Evolutionary conservation across 2,113 vertebrate genomes (phyloP).

Genomic region (Apodemus sylvaticus): DNA sequence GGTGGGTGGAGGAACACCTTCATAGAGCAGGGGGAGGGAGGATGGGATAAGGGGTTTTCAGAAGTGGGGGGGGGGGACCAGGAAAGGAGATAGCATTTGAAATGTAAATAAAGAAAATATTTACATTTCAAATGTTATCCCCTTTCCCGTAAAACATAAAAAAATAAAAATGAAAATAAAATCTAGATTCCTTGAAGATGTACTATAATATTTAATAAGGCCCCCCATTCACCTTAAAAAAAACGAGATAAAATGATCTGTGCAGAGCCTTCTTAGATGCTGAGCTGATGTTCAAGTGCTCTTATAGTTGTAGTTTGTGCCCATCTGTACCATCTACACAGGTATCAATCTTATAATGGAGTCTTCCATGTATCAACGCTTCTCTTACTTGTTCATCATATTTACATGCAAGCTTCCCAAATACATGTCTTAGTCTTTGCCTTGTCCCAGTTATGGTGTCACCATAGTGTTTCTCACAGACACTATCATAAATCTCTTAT

Average conservation of each 20-base stretch:
- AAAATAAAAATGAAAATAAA: too few species aligned
- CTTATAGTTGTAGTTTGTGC: constrained; percentile 82
- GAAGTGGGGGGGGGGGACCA: too few species aligned
- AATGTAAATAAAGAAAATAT: too few species aligned
- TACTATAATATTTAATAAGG: too few species aligned
- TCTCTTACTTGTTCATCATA: constrained; percentile 51
- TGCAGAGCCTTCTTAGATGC: constrained; percentile 68
- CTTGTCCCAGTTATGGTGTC: constrained; percentile 54
- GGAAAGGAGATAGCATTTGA: too few species aligned
- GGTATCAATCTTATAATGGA: constrained; percentile 60
- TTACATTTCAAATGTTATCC: too few species aligned
- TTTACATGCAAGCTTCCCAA: constrained; percentile 68
- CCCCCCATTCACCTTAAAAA: too few species aligned
- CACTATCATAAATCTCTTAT: neutral
- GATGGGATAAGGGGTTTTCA: too few species aligned
- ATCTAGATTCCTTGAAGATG: too few species aligned
- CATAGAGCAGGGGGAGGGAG: too few species aligned
- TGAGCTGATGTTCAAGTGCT: constrained; percentile 69
- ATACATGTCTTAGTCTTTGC: constrained; percentile 71
- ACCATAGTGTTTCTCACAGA: neutral
- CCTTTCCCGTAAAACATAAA: too few species aligned
- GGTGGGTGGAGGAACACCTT: too few species aligned
- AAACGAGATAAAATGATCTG: constrained; percentile 81
- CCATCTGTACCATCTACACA: constrained; percentile 77
- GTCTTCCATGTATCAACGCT: constrained; percentile 70